Evolutionary conservation across 2,888 invertebrate species (phyloP), one percentile per base, ranked within the genome.

Genomic region (Exocentrus adspersus): DNA sequence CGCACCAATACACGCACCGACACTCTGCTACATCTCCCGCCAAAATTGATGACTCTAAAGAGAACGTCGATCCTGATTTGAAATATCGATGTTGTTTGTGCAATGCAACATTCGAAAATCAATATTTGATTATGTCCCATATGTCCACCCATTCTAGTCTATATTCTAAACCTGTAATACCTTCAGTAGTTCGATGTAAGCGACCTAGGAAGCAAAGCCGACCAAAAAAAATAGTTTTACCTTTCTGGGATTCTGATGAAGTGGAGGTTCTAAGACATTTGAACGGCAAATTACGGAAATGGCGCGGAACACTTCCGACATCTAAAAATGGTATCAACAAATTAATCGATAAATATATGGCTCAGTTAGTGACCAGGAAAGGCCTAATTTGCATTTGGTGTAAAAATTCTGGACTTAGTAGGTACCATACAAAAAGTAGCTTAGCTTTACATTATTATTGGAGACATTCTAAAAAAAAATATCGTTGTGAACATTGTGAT

Each of bases 371-470:
- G 9, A 78, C 79, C 6, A 73, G 79, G 60, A 75, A 75, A 61
- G 79, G 82, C 21, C 74, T 78, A 56, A 81, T 81, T 19, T 80
- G 80, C 62, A 74, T 78, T 14, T 78, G 81, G 24, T 80, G 81
- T 24, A 81, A 81, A 60, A 82, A 80, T 28, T 71, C 75, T 7
- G 75, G 79, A n/a, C 77, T 80, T 14, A 79, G 80, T 61, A 81
- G 83, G 4, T 86, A 85, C 71, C 84, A 83, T 68, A 84, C 83
- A 1, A 83, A 78, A 67, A 81, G 79, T 21, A 84, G 84, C 12
- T 74, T 86, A 56, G 77, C 84, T 10, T 74, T 87, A 58, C 87
- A 87, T 72, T 78, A 81, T 45, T 76, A 84, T 17, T 87, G 87
- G 86, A 81, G 83, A 61, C 87, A 87, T 75, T 76, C 77, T 6